Evolutionary conservation across 2,888 invertebrate genomes (phyloP).

Genomic region (Drosophila antonietae): DNA sequence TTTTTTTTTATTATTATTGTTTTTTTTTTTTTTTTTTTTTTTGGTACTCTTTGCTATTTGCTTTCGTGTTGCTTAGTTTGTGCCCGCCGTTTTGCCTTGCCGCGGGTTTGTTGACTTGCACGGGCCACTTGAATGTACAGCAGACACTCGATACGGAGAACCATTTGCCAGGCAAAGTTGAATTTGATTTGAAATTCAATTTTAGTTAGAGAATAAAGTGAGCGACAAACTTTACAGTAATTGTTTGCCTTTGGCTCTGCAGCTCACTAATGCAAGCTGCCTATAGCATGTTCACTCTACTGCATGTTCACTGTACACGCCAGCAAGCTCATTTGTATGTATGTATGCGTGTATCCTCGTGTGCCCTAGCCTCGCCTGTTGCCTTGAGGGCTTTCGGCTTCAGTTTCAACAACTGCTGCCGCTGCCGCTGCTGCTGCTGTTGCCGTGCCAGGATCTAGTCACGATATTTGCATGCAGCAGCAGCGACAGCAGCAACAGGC

Average conservation of each 20-base stretch:
- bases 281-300: background rate
- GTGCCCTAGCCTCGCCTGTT: constrained; percentile 34
- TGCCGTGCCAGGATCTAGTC: constrained; percentile 9
- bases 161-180: background rate
- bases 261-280: background rate
- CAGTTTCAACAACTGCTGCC: constrained; percentile 5
- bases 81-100: constrained; percentile 20
- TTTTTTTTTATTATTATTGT: background rate
- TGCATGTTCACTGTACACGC: constrained; percentile 12
- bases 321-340: background rate
- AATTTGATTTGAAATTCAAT: background rate
- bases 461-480: constrained; percentile 1
- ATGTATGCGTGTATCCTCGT: constrained; percentile 6
- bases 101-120: constrained; percentile 47
- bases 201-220: background rate
- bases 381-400: constrained; percentile 39
- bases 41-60: constrained; percentile 17
- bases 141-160: background rate
- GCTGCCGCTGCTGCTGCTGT: background rate
- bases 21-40: background rate
- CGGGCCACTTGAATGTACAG: constrained; percentile 15
- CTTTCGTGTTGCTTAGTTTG: constrained; percentile 16
- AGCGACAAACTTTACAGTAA: too few relatives aligned
- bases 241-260: background rate
- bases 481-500: constrained; percentile 28